A percentile compares a stretch with the other conserved stretches of the same genome.
These are phyloP conservation scores for Typhlomys cinereus DNA, from an alignment of 2,113 vertebrate species.

Conservation along the genomic window DNA sequence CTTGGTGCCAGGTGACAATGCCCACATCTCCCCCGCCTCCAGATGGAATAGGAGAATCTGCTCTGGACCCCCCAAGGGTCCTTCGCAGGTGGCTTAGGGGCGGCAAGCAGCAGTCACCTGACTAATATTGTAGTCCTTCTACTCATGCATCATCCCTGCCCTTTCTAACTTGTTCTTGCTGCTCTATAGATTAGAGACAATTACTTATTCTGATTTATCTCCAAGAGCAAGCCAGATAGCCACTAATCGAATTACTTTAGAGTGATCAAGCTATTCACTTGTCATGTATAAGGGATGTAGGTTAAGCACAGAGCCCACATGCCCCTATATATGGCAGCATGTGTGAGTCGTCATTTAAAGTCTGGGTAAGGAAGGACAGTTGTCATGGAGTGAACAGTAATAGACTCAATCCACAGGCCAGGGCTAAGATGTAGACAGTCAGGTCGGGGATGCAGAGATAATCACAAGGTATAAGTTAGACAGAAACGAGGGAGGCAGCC, in stretches of 20 bases:
- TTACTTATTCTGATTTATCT: background rate
- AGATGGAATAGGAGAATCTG: background rate
- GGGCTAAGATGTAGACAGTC: background rate
- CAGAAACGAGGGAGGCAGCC: background rate
- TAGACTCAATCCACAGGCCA: background rate
- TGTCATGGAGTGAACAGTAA: background rate
- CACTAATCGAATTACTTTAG: background rate
- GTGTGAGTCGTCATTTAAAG: background rate
- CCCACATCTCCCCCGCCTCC: background rate
- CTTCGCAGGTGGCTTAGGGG: background rate
- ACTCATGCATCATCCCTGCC: background rate
- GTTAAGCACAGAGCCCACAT: background rate
- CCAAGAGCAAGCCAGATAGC: background rate
- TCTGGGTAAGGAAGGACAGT: background rate
- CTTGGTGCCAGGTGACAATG: background rate
- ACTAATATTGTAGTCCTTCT: rapidly evolving
- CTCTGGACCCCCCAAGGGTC: background rate
- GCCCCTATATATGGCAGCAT: too few species aligned
- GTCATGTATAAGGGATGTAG: background rate
- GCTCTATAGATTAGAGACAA: background rate
- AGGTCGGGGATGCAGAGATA: background rate
- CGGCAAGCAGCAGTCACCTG: background rate
- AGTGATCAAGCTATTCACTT: background rate
- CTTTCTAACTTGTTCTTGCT: background rate
- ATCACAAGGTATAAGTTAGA: background rate